Evolutionary conservation across 1,140 invertebrate species (phyloP).

Genomic region (Drosophila quadrilineata): DNA sequence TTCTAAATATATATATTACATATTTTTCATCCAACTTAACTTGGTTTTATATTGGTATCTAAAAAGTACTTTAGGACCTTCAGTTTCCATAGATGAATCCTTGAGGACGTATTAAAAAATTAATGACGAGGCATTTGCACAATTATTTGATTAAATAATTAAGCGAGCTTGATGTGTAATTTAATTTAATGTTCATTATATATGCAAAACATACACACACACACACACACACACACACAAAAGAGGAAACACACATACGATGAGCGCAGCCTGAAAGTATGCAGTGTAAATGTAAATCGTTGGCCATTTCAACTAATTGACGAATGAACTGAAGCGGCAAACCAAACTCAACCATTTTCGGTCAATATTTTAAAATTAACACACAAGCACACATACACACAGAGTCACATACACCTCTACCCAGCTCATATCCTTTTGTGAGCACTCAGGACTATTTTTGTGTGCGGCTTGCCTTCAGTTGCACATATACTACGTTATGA

Average conservation of each 20-base stretch:
- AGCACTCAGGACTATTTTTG: constrained; percentile 47
- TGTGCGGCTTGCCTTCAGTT: constrained; percentile 19
- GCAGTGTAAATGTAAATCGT: constrained; percentile 9
- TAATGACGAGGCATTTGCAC: neutral
- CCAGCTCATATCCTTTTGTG: neutral
- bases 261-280: constrained; percentile 30
- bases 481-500: no score
- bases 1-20: neutral
- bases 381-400: constrained; percentile 14
- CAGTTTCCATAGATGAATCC: no score
- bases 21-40: no score
- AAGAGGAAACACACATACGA: neutral
- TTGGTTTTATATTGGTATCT: no score
- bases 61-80: no score
- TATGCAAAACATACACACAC: constrained; percentile 20
- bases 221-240: neutral
- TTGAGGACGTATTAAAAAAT: neutral
- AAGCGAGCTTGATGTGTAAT: constrained; percentile 43
- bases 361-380: constrained; percentile 69
- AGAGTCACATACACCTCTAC: neutral
- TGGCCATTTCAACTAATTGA: constrained; percentile 26
- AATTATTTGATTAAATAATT: constrained; percentile 60
- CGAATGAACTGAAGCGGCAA: constrained; percentile 11
- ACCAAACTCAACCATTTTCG: constrained; percentile 36
- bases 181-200: constrained; percentile 54